phyloP scores from a whole-genome alignment of 2,888 invertebrate species.

The Corythucha ciliata region DNA sequence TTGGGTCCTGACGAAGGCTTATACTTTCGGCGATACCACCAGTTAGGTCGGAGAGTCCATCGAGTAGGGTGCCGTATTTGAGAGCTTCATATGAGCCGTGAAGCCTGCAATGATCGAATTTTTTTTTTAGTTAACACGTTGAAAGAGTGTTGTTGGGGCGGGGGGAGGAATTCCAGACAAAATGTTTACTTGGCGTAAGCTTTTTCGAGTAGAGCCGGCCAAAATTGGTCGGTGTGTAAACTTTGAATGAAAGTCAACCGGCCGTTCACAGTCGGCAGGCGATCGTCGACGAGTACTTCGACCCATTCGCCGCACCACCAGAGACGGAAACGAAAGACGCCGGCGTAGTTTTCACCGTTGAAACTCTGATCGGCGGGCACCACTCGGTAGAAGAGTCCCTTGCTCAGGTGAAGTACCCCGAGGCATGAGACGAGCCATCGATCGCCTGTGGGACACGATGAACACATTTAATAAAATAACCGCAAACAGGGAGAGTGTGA shows the following conservation, averaged over 20 bases:
- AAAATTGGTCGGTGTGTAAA: conserved; percentile 68
- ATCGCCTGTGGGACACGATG: conserved; percentile 72
- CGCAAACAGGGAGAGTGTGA: too few relatives aligned
- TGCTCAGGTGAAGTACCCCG: conserved; percentile 71
- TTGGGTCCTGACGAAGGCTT: conserved; percentile 58
- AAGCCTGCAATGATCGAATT: conserved; percentile 47
- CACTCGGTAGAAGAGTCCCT: conserved; percentile 81
- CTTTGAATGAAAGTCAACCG: conserved; percentile 78
- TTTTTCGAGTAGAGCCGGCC: conserved; percentile 84
- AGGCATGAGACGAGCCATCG: conserved; percentile 84
- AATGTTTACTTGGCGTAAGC: conserved; percentile 90
- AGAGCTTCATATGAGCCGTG: conserved; percentile 90
- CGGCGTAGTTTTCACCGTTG: conserved; percentile 50
- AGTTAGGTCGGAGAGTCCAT: conserved; percentile 78
- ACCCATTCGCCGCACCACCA: conserved; percentile 95
- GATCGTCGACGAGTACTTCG: conserved; percentile 80
- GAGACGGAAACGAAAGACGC: conserved; percentile 56
- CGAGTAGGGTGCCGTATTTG: conserved; percentile 80
- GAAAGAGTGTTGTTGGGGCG: background rate
- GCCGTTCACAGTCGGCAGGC: conserved; percentile 78
- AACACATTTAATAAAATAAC: too few relatives aligned
- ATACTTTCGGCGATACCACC: conserved; percentile 82
- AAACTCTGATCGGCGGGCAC: conserved; percentile 85
- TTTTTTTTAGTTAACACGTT: background rate
- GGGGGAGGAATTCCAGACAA: background rate